phyloP scores from a whole-genome alignment of 1,140 invertebrate species.

The Philotrypesis tridentata region DNA sequence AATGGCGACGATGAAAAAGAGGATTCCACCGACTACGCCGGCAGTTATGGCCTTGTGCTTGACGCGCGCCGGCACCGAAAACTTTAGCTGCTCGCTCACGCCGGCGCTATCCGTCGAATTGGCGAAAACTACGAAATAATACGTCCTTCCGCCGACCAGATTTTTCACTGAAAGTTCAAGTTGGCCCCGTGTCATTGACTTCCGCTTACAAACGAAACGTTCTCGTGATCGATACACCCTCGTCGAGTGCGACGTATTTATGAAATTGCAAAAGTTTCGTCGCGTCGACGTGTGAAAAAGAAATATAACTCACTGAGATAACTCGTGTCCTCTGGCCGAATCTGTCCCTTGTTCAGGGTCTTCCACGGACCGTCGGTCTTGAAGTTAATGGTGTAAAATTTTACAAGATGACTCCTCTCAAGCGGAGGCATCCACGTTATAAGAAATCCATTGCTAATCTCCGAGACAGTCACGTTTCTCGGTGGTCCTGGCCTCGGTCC shows the following conservation, averaged over 20 bases:
- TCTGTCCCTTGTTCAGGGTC: constrained; percentile 88
- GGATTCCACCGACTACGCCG: constrained; percentile 93
- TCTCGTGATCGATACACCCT: too few relatives aligned
- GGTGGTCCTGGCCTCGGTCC: constrained; percentile 92
- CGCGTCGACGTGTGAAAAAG: neutral
- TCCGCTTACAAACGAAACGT: too few relatives aligned
- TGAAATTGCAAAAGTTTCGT: too few relatives aligned
- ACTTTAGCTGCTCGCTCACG: constrained; percentile 87
- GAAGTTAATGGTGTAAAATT: constrained; percentile 94
- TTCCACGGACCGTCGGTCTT: constrained; percentile 91
- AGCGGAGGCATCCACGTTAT: constrained; percentile 91
- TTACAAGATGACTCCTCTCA: constrained; percentile 84
- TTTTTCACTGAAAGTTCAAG: constrained; percentile 84
- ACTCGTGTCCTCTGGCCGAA: constrained; percentile 89
- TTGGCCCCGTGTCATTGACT: neutral
- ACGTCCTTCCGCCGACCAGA: constrained; percentile 89
- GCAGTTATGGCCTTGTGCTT: constrained; percentile 95
- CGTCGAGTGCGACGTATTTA: too few relatives aligned
- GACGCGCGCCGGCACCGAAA: constrained; percentile 88
- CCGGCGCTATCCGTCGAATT: constrained; percentile 84
- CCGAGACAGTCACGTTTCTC: constrained; percentile 89
- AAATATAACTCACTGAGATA: constrained; percentile 81
- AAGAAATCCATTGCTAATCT: constrained; percentile 89
- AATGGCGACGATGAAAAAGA: constrained; percentile 97
- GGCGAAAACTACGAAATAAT: constrained; percentile 91